Percentiles rank a stretch among this genome's conserved stretches.
These are phyloP conservation scores for Papilio protenor DNA, from an alignment of 2,888 invertebrate genomes.

Conservation along the genomic window DNA sequence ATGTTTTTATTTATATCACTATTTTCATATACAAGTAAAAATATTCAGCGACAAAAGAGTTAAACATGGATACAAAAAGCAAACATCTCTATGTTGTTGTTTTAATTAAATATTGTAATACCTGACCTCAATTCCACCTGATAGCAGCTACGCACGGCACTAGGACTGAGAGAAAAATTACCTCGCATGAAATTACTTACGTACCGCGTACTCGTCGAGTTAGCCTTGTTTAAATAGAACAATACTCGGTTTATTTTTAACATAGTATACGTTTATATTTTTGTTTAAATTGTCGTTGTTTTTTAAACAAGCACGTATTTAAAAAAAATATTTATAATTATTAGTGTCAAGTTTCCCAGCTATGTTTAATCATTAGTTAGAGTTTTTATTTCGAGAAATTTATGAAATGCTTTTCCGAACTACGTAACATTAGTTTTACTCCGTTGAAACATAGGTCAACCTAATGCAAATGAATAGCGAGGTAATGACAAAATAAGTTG, in stretches of 20 bases:
- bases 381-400: too few relatives aligned
- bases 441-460: too few relatives aligned
- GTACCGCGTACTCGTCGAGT: not conserved
- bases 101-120: slow-evolving; percentile 32
- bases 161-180: slow-evolving; percentile 34
- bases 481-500: too few relatives aligned
- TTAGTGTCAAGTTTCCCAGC: too few relatives aligned
- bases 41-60: not conserved
- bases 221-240: slow-evolving; percentile 15
- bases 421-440: too few relatives aligned
- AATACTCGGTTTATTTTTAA: not conserved
- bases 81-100: slow-evolving; percentile 24
- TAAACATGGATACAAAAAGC: slow-evolving; percentile 9
- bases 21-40: not conserved
- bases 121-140: slow-evolving; percentile 37
- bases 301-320: too few relatives aligned
- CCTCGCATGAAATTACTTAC: slow-evolving; percentile 17
- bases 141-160: slow-evolving; percentile 31
- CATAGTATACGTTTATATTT: not conserved
- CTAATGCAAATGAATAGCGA: too few relatives aligned
- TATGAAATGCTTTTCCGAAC: too few relatives aligned
- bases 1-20: not conserved
- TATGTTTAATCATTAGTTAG: too few relatives aligned
- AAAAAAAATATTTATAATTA: not conserved
- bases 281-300: not conserved